A percentile compares a stretch with the other conserved stretches of the same genome.
phyloP scores from a whole-genome alignment of 2,888 invertebrate species.

The Dascillus cervinus region DNA sequence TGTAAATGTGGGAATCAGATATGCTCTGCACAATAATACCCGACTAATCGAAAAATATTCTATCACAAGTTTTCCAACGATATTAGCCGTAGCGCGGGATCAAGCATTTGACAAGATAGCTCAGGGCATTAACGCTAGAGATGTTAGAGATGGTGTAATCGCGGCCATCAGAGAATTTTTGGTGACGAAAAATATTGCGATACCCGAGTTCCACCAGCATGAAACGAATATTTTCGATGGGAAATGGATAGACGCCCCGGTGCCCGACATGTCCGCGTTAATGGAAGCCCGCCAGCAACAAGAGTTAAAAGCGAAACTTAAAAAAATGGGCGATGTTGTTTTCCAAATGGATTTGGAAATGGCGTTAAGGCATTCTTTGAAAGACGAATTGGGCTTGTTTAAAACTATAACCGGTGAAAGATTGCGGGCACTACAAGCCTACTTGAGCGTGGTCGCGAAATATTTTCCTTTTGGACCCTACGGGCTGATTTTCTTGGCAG shows the following conservation, averaged over 20 bases:
- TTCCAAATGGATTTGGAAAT: constrained; percentile 85
- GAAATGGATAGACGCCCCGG: constrained; percentile 42
- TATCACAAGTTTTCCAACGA: constrained; percentile 47
- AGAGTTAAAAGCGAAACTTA: constrained; percentile 33
- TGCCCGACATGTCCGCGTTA: constrained; percentile 26
- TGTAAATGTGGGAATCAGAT: constrained; percentile 49
- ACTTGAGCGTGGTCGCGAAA: constrained; percentile 60
- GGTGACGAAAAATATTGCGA: constrained; percentile 32
- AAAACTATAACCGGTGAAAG: constrained; percentile 63
- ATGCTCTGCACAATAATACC: constrained; percentile 50
- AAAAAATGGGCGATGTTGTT: constrained; percentile 50
- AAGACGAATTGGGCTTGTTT: constrained; percentile 72
- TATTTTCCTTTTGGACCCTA: constrained; percentile 73
- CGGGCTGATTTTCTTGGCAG: constrained; percentile 57
- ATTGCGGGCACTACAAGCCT: constrained; percentile 65
- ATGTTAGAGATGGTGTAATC: constrained; percentile 43
- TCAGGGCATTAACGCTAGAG: constrained; percentile 16
- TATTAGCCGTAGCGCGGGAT: constrained; percentile 46
- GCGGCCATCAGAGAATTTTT: constrained; percentile 50
- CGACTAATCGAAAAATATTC: constrained; percentile 45
- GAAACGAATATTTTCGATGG: constrained; percentile 24
- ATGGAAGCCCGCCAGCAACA: constrained; percentile 28
- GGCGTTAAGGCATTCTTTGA: constrained; percentile 73
- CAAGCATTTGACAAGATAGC: constrained; percentile 17
- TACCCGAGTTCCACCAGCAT: constrained; percentile 18